These are phyloP conservation scores for Neodiprion pinetum DNA, from an alignment of 1,140 invertebrate species.

Conservation along the genomic window DNA sequence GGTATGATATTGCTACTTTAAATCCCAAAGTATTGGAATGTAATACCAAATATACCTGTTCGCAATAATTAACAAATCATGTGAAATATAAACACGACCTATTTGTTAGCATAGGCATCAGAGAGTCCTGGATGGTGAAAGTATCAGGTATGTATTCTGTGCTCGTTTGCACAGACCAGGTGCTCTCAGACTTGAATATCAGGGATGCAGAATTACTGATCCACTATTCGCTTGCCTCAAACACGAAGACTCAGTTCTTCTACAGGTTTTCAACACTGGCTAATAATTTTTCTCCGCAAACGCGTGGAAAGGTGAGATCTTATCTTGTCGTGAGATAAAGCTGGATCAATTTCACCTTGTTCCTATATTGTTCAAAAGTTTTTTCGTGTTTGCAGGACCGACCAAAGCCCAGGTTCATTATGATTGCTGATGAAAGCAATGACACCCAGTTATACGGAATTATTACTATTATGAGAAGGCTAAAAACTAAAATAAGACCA, in stretches of 20 bases:
- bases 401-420: conserved; percentile 41
- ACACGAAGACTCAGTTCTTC: conserved; percentile 50
- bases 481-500: conserved; percentile 37
- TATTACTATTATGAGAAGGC: conserved; percentile 46
- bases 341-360: neutral
- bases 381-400: conserved; percentile 37
- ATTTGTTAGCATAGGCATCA: conserved; percentile 33
- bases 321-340: neutral
- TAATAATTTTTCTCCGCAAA: conserved; percentile 36
- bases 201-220: conserved; percentile 53
- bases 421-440: conserved; percentile 52
- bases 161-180: conserved; percentile 54
- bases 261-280: conserved; percentile 55
- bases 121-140: conserved; percentile 40
- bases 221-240: conserved; percentile 50
- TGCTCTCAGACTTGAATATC: conserved; percentile 48
- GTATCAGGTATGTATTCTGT: conserved; percentile 45
- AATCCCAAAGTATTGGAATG: conserved; percentile 8
- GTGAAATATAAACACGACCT: neutral
- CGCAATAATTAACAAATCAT: neutral
- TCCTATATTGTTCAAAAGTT: conserved; percentile 13
- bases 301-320: conserved; percentile 38
- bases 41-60: conserved; percentile 20
- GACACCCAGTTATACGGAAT: conserved; percentile 49
- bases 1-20: neutral